Base-by-base conservation (phyloP, 2,113 vertebrate genomes). In the Epinephelus lanceolatus region DNA sequence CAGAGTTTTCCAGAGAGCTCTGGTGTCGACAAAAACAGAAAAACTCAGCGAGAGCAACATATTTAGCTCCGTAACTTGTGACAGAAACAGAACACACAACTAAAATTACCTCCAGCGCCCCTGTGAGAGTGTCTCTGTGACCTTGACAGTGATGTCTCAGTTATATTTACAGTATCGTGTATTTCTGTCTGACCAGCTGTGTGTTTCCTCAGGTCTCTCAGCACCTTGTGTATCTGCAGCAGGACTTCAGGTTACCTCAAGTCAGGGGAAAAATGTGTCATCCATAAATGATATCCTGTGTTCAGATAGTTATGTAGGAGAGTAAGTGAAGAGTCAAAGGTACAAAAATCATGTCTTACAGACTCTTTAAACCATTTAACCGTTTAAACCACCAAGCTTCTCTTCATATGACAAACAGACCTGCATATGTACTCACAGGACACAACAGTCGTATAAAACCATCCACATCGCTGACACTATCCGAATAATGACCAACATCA, bases 101-200 rank as follows among this genome's bases (percentile, higher is more conserved):
- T 78, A 78, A 77, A 83, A 66, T 66, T 67, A 63, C 21, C 27
- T 17, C 25, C 53, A 25, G 3, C 69, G 11, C 14, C 18, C 1
- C 25, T 27, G 11, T 12, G 42, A 11, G 42, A 11, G 49, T 51
- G 49, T 47, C 68, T 63, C 73, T 57, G 56, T n/a, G 63, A 65
- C 60, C 80, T 72, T 59, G 67, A 71, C 67, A 76, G 51, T 77
- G 71, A 59, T 67, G 72, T 52, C 33, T 81, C 53, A 27, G 79
- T 66, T 68, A 42, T 82, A 27, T 63, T 73, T 45, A 69, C 78
- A 61, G 59, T 27, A 18, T 3, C 0, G 0, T 72, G 63, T 82
- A 86, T 82, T 86, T 70, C 9, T 69, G 52, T 57, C 73, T 0
- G 56, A 86, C 45, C 84, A 82, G 84, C 84, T 86, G 84, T 78